Conservation (phyloP, 2,797 vertebrate genomes). For the Eulemur albifrons region DNA sequence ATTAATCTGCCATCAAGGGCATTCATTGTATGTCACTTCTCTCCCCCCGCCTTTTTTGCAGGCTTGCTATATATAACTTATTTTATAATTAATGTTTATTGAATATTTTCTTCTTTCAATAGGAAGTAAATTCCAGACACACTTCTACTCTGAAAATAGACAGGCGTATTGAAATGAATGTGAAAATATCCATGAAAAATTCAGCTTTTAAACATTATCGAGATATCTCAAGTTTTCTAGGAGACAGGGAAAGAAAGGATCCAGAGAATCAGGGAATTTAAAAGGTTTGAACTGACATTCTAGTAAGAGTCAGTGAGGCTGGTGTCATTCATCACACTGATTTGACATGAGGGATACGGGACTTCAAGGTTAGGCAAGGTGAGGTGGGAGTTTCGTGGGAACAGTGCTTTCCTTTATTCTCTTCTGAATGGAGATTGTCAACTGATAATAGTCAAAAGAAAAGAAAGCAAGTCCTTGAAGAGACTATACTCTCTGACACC, state of each 20-base stretch:
- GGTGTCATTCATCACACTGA: slow-evolving; percentile 69
- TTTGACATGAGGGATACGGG: slow-evolving; percentile 55
- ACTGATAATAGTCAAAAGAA: background rate
- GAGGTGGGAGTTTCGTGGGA: slow-evolving; percentile 51
- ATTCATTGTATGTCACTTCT: background rate
- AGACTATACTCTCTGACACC: background rate
- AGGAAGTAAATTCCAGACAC: slow-evolving; percentile 8
- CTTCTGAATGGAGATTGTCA: slow-evolving; percentile 47
- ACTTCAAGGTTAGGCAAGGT: slow-evolving; percentile 72
- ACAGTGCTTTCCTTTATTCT: slow-evolving; percentile 36
- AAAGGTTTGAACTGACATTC: slow-evolving; percentile 71
- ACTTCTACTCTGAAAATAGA: background rate
- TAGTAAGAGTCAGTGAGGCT: slow-evolving; percentile 39
- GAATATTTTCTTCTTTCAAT: slow-evolving; percentile 47
- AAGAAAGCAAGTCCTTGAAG: background rate
- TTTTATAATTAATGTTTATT: slow-evolving; percentile 53
- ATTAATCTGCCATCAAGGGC: background rate
- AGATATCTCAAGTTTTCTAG: slow-evolving; percentile 42
- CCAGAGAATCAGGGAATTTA: slow-evolving; percentile 43
- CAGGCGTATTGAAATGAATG: slow-evolving; percentile 23
- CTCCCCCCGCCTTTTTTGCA: background rate
- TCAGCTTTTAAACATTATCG: slow-evolving; percentile 26
- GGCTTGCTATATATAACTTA: background rate
- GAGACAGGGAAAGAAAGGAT: slow-evolving; percentile 11
- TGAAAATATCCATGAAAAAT: slow-evolving; percentile 55